A percentile compares a stretch with the other conserved stretches of the same genome.
Evolutionary conservation across 2,113 vertebrate species (phyloP).

Genomic region (Brachypodius melanocephalos): DNA sequence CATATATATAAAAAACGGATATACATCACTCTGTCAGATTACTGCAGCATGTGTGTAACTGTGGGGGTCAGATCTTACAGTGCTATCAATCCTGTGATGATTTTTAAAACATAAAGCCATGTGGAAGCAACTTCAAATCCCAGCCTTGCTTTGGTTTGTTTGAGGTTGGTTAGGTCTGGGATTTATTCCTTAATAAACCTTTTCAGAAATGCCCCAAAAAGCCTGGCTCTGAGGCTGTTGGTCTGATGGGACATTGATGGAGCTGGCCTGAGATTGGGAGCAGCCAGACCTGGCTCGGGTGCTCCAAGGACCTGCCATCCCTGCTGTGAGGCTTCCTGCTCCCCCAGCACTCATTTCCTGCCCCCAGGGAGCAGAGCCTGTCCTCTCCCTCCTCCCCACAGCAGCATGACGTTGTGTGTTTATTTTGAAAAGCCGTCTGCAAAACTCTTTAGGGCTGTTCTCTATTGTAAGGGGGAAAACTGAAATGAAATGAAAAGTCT

Average conservation of each 20-base stretch:
- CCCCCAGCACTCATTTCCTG: neutral
- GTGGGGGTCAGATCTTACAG: neutral
- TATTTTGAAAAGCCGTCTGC: conserved; percentile 18
- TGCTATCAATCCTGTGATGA: neutral
- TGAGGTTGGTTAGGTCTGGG: neutral
- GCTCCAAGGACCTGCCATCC: neutral
- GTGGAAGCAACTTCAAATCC: neutral
- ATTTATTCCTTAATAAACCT: neutral
- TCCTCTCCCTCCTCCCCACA: neutral
- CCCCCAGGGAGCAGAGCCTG: neutral
- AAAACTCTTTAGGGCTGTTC: neutral
- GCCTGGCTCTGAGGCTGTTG: neutral
- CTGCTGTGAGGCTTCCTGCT: neutral
- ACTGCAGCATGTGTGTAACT: neutral
- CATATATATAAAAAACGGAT: neutral
- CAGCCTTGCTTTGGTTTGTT: neutral
- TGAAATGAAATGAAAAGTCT: neutral
- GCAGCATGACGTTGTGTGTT: neutral
- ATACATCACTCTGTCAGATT: neutral
- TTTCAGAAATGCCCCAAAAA: neutral
- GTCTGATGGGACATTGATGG: rapidly evolving
- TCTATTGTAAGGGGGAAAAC: neutral
- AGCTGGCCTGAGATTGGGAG: rapidly evolving
- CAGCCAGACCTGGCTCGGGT: neutral
- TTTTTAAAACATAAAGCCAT: neutral